These are phyloP conservation scores for Oreochromis spilurus DNA, from an alignment of 2,113 vertebrate genomes.

Conservation along the genomic window DNA sequence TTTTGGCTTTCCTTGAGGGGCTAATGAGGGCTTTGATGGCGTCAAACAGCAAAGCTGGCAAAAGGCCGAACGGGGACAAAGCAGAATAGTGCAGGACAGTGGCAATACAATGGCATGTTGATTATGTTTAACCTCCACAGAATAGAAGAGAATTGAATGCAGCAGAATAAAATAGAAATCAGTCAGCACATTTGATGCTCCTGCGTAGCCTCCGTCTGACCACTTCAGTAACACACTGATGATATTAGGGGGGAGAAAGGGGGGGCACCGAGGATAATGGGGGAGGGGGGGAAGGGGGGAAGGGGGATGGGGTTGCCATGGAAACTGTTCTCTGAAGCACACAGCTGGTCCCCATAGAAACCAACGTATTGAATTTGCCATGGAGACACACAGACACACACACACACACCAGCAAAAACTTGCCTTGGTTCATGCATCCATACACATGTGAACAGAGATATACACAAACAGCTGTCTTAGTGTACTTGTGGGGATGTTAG, in stretches of 20 bases:
- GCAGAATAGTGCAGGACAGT: not conserved
- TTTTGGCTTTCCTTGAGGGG: not conserved
- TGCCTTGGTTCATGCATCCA: not conserved
- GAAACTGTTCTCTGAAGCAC: conserved; percentile 71
- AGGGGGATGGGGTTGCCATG: conserved; percentile 62
- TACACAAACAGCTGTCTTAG: not conserved
- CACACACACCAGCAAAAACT: not conserved
- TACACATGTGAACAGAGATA: not conserved
- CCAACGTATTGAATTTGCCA: conserved; percentile 55
- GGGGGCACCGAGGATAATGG: conserved; percentile 7
- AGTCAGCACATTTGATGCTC: not conserved
- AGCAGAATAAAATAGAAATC: not conserved
- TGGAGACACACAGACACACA: conserved; percentile 19
- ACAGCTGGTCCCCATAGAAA: conserved; percentile 71
- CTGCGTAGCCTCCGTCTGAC: not conserved
- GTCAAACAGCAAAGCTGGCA: not conserved
- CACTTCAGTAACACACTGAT: not conserved
- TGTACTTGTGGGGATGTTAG: not conserved
- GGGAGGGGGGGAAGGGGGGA: conserved; percentile 22
- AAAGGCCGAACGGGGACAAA: not conserved
- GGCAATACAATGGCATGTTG: not conserved
- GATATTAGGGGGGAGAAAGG: not conserved
- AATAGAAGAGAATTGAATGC: not conserved
- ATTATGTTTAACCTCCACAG: not conserved
- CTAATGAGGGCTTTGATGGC: not conserved